Evolutionary conservation across 2,797 vertebrate species (phyloP), one percentile per base, ranked within the genome.

Genomic region (Tauraco hartlaubi): DNA sequence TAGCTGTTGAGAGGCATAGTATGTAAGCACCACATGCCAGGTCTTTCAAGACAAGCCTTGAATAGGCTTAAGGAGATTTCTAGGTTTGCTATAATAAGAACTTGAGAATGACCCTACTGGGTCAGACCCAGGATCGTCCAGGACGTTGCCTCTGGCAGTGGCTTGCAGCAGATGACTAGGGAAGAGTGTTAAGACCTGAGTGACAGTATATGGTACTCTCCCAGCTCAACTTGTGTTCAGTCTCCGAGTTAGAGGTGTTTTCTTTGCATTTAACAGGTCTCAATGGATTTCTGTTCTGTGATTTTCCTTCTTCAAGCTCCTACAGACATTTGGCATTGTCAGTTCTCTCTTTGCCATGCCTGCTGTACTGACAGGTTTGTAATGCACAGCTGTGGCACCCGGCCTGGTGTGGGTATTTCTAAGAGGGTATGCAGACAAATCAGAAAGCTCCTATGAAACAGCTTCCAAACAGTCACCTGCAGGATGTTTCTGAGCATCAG

Each of bases 161-260:
- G 21, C 54, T 62, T 33, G 20, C 67, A 69, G 66, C 13, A 41
- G 35, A 8, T 64, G 78, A 31, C 35, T 2, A 4, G 20, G 15
- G 41, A 66, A 51, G 39, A 49, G 16, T 35, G 1, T 0, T 9
- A 29, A 59, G 23, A 39, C 29, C 52, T 4, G 2, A 8, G 17
- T 69, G 48, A 52, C 54, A 44, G 8, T 5, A 2, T 13, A 11
- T 8, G 12, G 13, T 7, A 15, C 8, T 16, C 43, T 83, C 46
- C 16, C 23, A 41, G 52, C 28, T 51, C 54, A 2, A 1, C 49
- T 72, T 14, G 3, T 37, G 9, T 56, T 55, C 73, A 48, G 4
- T 28, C 16, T 13, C 73, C 9, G 19, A 77, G 31, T 26, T 23
- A 59, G 19, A 85, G 31, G 7, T 28, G 22, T 6, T 84, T 59